Evolutionary conservation across 2,113 vertebrate genomes (phyloP).

Genomic region (Oryzias celebensis): DNA sequence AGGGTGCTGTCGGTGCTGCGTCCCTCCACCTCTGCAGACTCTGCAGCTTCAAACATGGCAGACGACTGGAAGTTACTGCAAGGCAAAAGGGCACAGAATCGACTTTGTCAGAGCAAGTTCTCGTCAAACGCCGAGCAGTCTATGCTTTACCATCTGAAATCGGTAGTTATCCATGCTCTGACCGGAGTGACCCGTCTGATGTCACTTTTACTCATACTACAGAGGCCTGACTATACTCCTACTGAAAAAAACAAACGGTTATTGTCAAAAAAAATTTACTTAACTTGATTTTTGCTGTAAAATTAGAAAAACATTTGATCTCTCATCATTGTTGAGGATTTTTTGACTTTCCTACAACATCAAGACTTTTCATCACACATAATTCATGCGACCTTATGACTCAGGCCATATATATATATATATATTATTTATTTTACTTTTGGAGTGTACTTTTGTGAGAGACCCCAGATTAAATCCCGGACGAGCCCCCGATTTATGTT

Average conservation of each 20-base stretch:
- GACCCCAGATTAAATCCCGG: no score
- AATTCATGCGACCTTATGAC: not conserved
- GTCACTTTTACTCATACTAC: conserved; percentile 15
- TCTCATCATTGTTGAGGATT: conserved; percentile 2
- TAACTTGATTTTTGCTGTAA: not conserved
- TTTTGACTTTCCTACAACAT: conserved; percentile 6
- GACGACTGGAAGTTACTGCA: conserved; percentile 84
- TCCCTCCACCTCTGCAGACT: conserved; percentile 64
- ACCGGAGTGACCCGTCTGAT: conserved; percentile 7
- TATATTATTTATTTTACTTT: no score
- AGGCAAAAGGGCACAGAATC: conserved; percentile 50
- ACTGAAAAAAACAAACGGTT: not conserved
- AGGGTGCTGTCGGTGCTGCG: conserved; percentile 74
- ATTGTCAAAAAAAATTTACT: not conserved
- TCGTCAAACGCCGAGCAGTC: conserved; percentile 33
- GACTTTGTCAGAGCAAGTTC: conserved; percentile 47
- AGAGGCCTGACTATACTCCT: not conserved
- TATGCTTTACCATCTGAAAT: not conserved
- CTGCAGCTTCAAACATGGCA: conserved; percentile 83
- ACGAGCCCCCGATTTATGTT: no score
- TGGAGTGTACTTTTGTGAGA: no score
- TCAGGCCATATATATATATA: no score
- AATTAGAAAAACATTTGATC: not conserved
- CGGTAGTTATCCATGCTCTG: not conserved
- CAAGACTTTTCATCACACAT: conserved; percentile 2